phyloP scores from a whole-genome alignment of 2,888 invertebrate species.

The Cistogaster globosa region DNA sequence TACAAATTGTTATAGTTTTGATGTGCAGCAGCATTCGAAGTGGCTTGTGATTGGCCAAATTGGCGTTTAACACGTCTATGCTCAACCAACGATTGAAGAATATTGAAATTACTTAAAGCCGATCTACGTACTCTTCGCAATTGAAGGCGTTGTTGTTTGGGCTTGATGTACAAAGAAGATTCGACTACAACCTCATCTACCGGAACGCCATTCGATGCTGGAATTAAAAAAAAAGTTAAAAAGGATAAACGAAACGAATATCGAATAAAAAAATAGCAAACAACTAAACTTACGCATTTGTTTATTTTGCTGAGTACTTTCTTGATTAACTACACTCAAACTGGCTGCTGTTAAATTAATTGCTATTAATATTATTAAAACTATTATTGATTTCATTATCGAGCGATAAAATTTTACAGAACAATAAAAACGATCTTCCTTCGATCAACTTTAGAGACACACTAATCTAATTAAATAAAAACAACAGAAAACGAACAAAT shows the following conservation, averaged over 20 bases:
- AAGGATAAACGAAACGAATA: conserved; percentile 7
- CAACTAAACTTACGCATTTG: conserved; percentile 76
- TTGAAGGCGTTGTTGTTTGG: conserved; percentile 77
- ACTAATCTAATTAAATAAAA: conserved; percentile 55
- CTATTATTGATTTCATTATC: conserved; percentile 60
- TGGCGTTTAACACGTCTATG: conserved; percentile 78
- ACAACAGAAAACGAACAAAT: conserved; percentile 41
- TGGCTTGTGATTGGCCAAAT: conserved; percentile 77
- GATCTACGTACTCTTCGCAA: conserved; percentile 65
- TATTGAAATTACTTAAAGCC: conserved; percentile 53
- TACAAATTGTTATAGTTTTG: conserved; percentile 72
- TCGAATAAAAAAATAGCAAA: not conserved
- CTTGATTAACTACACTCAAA: conserved; percentile 68
- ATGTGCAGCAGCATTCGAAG: conserved; percentile 79
- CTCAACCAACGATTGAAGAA: conserved; percentile 69
- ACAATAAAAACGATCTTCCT: conserved; percentile 41
- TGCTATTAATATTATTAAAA: conserved; percentile 41
- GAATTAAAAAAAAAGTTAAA: conserved; percentile 4
- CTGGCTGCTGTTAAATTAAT: conserved; percentile 51
- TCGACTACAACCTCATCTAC: conserved; percentile 84
- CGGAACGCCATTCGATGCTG: conserved; percentile 77
- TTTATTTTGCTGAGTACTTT: conserved; percentile 56
- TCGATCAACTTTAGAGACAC: conserved; percentile 46
- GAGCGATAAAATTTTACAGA: conserved; percentile 26
- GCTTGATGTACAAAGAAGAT: conserved; percentile 83